Conservation (phyloP, 1,140 invertebrate genomes). For the Caerostris darwini region DNA sequence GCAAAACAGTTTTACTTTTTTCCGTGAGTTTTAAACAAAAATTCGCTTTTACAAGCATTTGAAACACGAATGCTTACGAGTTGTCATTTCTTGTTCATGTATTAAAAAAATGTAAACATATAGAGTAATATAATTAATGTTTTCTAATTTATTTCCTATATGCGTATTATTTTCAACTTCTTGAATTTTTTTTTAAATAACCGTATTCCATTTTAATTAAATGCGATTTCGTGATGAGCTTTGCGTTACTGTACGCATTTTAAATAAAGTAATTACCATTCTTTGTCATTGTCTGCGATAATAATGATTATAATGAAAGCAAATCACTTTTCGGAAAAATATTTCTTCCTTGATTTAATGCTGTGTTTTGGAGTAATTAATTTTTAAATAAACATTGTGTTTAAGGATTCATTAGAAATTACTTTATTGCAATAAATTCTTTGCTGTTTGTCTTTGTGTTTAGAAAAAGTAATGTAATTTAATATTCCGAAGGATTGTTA, state of each 20-base stretch:
- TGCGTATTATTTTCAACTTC: not conserved
- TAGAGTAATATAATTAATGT: not conserved
- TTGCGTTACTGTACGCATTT: conserved; percentile 18
- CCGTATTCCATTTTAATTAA: not conserved
- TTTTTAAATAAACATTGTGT: no score
- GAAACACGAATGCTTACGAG: not conserved
- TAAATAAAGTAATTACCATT: conserved; percentile 8
- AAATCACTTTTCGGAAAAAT: not conserved
- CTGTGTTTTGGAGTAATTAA: no score
- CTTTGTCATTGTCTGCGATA: not conserved
- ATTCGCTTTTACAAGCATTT: not conserved
- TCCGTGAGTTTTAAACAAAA: not conserved
- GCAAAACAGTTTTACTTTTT: not conserved
- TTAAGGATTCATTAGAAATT: no score
- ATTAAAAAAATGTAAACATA: not conserved
- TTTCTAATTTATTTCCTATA: not conserved
- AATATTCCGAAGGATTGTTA: no score
- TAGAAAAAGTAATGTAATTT: no score
- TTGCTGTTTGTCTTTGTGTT: no score
- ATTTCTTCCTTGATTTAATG: not conserved
- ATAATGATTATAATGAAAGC: not conserved
- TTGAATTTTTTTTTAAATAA: not conserved
- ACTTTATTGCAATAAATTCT: no score
- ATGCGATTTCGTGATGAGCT: conserved; percentile 10
- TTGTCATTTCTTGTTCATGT: not conserved